Evolutionary conservation across 2,888 invertebrate species (phyloP).

Genomic region (Asteroscopus sphinx): DNA sequence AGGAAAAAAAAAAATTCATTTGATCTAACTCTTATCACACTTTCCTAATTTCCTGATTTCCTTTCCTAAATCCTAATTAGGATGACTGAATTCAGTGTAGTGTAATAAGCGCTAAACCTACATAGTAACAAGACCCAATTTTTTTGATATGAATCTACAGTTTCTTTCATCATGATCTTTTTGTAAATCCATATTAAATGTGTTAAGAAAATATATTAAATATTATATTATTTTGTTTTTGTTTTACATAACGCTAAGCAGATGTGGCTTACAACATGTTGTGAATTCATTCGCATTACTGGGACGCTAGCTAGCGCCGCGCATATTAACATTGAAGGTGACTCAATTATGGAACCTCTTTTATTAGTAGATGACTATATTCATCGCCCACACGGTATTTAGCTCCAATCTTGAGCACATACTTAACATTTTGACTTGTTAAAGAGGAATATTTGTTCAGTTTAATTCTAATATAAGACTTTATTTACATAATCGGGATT

Average conservation of each 20-base stretch:
- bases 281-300: constrained; percentile 50
- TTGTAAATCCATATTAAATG: too few species aligned
- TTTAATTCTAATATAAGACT: constrained; percentile 28
- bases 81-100: too few species aligned
- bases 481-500: constrained; percentile 34
- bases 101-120: too few species aligned
- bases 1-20: too few species aligned
- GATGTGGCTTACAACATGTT: constrained; percentile 63
- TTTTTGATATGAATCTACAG: too few species aligned
- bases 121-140: too few species aligned
- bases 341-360: constrained; percentile 74
- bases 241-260: constrained; percentile 21
- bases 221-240: neutral
- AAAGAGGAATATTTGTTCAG: constrained; percentile 38
- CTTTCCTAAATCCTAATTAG: too few species aligned
- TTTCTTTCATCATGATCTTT: too few species aligned
- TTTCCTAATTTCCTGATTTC: too few species aligned
- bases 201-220: neutral
- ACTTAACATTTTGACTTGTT: constrained; percentile 60
- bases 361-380: constrained; percentile 80
- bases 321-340: constrained; percentile 73
- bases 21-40: too few species aligned
- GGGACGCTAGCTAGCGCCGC: constrained; percentile 53
- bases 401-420: constrained; percentile 62
- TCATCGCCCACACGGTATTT: constrained; percentile 72